Conservation (phyloP, 2,113 vertebrate genomes). For the Poeciliopsis occidentalis region DNA sequence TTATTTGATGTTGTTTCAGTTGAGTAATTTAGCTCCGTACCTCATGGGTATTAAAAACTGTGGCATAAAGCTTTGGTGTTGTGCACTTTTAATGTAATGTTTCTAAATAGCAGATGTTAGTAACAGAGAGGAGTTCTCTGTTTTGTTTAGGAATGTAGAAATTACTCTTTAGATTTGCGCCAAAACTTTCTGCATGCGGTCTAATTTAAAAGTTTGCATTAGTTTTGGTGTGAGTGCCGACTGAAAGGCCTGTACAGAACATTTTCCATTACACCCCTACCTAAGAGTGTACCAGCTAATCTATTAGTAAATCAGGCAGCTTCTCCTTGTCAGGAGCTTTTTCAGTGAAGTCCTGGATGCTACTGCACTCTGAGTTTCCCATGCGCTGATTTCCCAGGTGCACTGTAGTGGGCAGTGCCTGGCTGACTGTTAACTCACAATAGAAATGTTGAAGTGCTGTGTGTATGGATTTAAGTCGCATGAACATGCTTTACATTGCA, state of each 20-base stretch:
- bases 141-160: background rate
- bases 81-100: no score
- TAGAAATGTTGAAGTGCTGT: constrained; percentile 45
- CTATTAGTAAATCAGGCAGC: background rate
- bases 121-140: no score
- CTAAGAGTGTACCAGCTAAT: background rate
- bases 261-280: background rate
- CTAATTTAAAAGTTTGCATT: background rate
- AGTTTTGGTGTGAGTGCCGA: background rate
- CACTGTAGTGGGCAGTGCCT: constrained; percentile 51
- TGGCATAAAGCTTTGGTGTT: no score
- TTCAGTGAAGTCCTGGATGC: constrained; percentile 36
- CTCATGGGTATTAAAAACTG: no score
- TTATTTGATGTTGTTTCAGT: no score
- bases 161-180: background rate
- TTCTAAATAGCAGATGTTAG: no score
- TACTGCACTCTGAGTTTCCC: constrained; percentile 47
- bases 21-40: no score
- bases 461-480: constrained; percentile 54
- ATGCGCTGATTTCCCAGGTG: constrained; percentile 59
- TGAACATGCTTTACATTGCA: constrained; percentile 33
- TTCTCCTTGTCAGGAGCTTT: constrained; percentile 10
- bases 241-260: background rate
- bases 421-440: constrained; percentile 66
- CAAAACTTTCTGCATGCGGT: background rate